These are phyloP conservation scores for Elaphurus davidianus DNA, from an alignment of 2,113 vertebrate genomes.

Conservation along the genomic window DNA sequence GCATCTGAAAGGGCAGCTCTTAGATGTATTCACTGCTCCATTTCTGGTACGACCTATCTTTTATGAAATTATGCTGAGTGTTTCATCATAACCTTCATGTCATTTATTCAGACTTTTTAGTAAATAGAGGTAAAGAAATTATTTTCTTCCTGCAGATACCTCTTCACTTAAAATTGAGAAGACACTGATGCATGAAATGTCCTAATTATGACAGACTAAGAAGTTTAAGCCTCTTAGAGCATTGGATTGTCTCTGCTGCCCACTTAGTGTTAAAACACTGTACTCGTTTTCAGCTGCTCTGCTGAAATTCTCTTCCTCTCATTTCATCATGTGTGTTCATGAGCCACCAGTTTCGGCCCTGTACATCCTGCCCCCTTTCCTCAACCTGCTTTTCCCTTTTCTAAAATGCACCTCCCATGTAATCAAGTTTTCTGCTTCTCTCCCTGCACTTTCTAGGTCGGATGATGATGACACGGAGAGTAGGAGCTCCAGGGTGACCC, in stretches of 20 bases:
- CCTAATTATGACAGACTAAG: constrained; percentile 58
- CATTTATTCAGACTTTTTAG: constrained; percentile 67
- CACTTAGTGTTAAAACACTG: not conserved
- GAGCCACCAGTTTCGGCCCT: not conserved
- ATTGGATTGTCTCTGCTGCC: not conserved
- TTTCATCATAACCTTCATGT: constrained; percentile 59
- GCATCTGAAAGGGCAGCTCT: constrained; percentile 10
- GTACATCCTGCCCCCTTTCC: too few species aligned
- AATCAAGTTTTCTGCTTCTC: constrained; percentile 44
- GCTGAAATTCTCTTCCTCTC: not conserved
- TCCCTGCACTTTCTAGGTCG: constrained; percentile 77
- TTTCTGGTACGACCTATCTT: constrained; percentile 47
- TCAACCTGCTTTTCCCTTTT: not conserved
- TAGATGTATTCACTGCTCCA: constrained; percentile 38
- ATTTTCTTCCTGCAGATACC: constrained; percentile 38
- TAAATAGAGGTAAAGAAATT: constrained; percentile 69
- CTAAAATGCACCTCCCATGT: not conserved
- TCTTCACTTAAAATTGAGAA: constrained; percentile 63
- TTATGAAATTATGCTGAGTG: constrained; percentile 16
- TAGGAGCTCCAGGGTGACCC: constrained; percentile 92
- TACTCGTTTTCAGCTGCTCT: not conserved
- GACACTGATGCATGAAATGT: constrained; percentile 35
- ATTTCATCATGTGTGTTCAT: not conserved
- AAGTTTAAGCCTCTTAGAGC: constrained; percentile 36
- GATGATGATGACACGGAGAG: constrained; percentile 85